Evolutionary conservation across 2,797 vertebrate genomes (phyloP), one percentile per base, ranked within the genome.

Genomic region (Neopelma chrysocephalum): DNA sequence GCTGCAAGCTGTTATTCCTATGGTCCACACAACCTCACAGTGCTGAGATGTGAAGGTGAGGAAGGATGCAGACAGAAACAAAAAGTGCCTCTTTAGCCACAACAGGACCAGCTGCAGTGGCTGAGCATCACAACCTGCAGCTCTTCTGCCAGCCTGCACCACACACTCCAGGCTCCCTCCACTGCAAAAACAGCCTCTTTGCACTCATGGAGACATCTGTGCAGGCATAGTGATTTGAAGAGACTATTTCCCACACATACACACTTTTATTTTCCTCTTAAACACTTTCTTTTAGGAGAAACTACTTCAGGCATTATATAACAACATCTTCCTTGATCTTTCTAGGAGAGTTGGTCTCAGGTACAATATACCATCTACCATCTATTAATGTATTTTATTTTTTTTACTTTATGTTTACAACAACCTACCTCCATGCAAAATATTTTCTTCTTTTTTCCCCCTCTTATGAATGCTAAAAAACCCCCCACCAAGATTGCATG

Each of bases 1-100:
- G 3, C 10, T 25, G 42, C 6, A 11, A 34, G 31, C 17, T 12
- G 22, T 10, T 34, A 40, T 0, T 16, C 23, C 22, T 36, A 0
- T 1, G 14, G 21, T 56, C 12, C 54, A 25, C 0, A 2, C 11
- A 51, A 61, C 11, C 18, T 25, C 34, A 3, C 0, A 2, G 38
- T 7, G 57, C 53, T 11, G 40, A 76, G 66, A 17, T 9, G 15
- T 11, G 62, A 14, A 70, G 36, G 38, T 0, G 0, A 45, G 53
- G 62, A 40, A 47, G 11, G 88, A n/a, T 4, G 8, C 2, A 4
- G 40, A 38, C 18, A 43, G 21, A 51, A 60, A 25, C 20, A 40
- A 61, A 13, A 3, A 1, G 42, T 72, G 83, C 50, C 71, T 66
- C 64, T 15, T 27, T 25, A 73, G 68, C 32, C 14, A 27, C 48